Evolutionary conservation across 37 sponge, comb jelly and placozoan species (phyloP).

Genomic region (Corticium candelabrum): DNA sequence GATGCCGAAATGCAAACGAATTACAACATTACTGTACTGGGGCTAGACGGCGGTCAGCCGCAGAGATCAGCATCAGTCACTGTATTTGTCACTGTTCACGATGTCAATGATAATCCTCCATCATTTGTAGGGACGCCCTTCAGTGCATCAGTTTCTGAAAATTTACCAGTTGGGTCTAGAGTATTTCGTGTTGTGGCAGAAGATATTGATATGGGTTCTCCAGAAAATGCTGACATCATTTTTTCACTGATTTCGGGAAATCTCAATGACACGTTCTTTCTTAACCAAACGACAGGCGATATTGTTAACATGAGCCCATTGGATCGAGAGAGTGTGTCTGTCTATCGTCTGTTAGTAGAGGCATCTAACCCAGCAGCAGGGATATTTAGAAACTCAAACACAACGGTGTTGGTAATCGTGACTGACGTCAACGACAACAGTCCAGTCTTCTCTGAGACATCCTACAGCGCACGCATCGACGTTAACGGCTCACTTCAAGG

Average conservation of each 20-base stretch:
- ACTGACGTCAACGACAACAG: background rate
- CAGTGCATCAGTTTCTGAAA: too few relatives aligned
- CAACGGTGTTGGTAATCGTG: background rate
- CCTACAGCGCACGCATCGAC: background rate
- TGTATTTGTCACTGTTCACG: conserved; percentile 10
- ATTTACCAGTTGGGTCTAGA: too few relatives aligned
- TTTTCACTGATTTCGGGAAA: too few relatives aligned
- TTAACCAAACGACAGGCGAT: conserved; percentile 16
- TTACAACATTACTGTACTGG: background rate
- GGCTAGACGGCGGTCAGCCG: background rate
- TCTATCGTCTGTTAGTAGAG: background rate
- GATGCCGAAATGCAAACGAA: conserved; percentile 31
- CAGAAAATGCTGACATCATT: too few relatives aligned
- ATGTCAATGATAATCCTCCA: conserved; percentile 59
- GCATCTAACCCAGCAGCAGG: background rate
- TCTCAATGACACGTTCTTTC: too few relatives aligned
- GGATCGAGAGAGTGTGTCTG: background rate
- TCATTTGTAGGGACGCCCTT: conserved; percentile 13
- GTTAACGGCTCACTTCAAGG: background rate
- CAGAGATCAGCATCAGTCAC: background rate
- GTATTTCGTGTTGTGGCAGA: too few relatives aligned
- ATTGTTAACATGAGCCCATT: background rate
- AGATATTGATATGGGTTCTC: too few relatives aligned
- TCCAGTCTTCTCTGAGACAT: background rate
- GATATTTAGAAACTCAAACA: too few relatives aligned